Base-by-base conservation (phyloP, 2,113 vertebrate genomes). In the Stictonetta naevosa region DNA sequence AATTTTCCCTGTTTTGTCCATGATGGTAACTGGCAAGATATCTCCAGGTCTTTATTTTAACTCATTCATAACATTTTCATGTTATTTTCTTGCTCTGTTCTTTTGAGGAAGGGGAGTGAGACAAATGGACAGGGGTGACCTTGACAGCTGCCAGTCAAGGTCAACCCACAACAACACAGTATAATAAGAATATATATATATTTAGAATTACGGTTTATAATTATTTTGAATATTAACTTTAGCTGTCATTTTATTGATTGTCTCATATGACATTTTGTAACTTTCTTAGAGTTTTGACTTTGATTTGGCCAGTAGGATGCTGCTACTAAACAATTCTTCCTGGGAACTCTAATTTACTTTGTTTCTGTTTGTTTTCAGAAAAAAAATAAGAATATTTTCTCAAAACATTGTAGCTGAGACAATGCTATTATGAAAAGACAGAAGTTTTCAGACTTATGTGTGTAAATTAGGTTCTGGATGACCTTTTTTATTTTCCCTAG, bases 391-490 rank as follows among this genome's bases (percentile, higher is more conserved):
- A 0, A 0, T 28, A 22, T 68, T 83, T 86, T 82, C 80, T 82
- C 42, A 55, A 42, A 83, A 29, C 6, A 46, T 3, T 34, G 1
- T 10, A 34, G 5, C 6, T 75, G 10, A 72, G 10, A 63, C 48
- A 33, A 75, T 40, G 4, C 31, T 10, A 38, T 6, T 71, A 71
- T 53, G 48, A 71, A 66, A 90, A 67, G 13, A 58, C 7, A 23
- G 31, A 52, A 4, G 6, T 77, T 56, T 78, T 58, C 50, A 1
- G 0, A 26, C 14, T 31, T 66, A 4, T 1, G 1, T 22, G 6
- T 62, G 5, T 48, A 71, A 31, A 44, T 55, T 25, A 60, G 83
- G 1, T 67, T 89, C 31, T 50, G 31, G 9, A 75, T 44, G 3
- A 40, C 1, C 2, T 28, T 85, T 38, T 81, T 82, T n/a, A 23